phyloP scores from a whole-genome alignment of 2,888 invertebrate species.

The Steinernema scapterisci region DNA sequence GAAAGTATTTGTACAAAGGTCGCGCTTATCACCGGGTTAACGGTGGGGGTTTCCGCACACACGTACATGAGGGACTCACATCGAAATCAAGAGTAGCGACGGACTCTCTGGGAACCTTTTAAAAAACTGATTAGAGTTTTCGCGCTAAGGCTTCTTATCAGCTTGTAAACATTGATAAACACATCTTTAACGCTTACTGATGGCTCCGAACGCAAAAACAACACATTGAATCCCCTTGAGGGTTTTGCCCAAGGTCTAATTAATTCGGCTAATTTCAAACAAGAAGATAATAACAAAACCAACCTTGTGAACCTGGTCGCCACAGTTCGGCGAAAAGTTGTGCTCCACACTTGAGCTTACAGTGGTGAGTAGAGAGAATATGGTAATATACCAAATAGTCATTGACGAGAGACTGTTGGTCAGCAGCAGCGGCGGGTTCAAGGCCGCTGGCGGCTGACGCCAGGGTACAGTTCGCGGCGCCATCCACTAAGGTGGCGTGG shows the following conservation, averaged over 20 bases:
- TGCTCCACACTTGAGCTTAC: conserved; percentile 23
- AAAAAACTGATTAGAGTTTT: background rate
- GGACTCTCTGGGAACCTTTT: background rate
- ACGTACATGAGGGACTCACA: no score
- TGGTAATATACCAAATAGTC: background rate
- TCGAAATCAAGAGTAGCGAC: background rate
- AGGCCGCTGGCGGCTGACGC: background rate
- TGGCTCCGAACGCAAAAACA: no score
- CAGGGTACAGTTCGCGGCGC: conserved; percentile 13
- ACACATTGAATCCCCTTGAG: no score
- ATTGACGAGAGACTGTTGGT: background rate
- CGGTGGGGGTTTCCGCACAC: no score
- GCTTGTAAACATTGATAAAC: background rate
- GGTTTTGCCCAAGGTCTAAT: no score
- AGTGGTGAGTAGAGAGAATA: background rate
- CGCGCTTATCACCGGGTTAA: no score
- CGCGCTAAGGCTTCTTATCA: background rate
- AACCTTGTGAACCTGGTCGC: conserved; percentile 27
- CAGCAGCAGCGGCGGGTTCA: background rate
- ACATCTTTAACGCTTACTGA: no score
- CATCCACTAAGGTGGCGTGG: conserved; percentile 25
- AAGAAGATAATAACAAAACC: background rate
- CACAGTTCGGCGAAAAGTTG: conserved; percentile 5
- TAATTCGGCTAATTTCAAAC: background rate
- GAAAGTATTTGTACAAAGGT: no score